Conservation (phyloP, 2,888 invertebrate genomes). For the Hirtodrosophila duncani region DNA sequence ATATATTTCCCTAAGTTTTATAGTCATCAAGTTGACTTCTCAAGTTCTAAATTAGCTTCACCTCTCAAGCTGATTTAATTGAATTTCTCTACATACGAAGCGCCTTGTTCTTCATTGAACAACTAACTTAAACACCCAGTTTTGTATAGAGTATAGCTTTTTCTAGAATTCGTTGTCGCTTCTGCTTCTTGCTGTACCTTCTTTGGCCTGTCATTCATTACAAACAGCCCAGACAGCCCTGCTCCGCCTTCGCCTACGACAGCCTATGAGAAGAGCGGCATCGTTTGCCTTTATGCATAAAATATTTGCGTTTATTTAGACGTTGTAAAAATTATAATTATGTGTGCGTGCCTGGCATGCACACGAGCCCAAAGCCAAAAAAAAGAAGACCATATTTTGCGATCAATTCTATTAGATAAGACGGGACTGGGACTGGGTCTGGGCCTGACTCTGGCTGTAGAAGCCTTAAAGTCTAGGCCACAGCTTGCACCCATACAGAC, state of each 20-base stretch:
- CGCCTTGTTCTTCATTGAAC: too few species aligned
- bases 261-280: constrained; percentile 20
- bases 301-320: constrained; percentile 69
- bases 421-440: constrained; percentile 13
- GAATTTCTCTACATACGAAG: too few species aligned
- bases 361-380: constrained; percentile 19
- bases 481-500: constrained; percentile 21
- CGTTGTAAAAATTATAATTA: constrained; percentile 73
- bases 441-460: constrained; percentile 20
- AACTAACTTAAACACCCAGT: too few species aligned
- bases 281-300: constrained; percentile 54
- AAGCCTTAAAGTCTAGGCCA: constrained; percentile 18
- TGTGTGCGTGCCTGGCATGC: constrained; percentile 59
- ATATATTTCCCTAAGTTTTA: too few species aligned
- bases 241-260: not conserved
- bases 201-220: constrained; percentile 58
- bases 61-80: too few species aligned
- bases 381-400: constrained; percentile 59
- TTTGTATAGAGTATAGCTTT: too few species aligned
- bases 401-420: constrained; percentile 66
- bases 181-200: constrained; percentile 35
- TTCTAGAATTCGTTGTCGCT: constrained; percentile 14
- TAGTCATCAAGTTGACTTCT: too few species aligned
- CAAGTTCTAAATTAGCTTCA: too few species aligned
- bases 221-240: constrained; percentile 23